phyloP scores from a whole-genome alignment of 2,888 invertebrate species.

The Exocentrus adspersus region DNA sequence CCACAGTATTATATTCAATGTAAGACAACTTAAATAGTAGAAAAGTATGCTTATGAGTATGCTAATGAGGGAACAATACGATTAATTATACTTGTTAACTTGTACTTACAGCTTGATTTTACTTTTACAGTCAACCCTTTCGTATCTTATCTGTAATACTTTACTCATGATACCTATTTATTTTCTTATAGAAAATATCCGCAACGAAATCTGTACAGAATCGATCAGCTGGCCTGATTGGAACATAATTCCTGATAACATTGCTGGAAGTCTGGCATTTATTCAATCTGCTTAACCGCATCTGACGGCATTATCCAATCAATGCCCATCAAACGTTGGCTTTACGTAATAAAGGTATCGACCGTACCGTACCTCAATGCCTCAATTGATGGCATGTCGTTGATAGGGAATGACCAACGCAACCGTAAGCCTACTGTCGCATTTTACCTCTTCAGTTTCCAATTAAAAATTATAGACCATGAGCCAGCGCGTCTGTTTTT shows the following conservation, averaged over 20 bases:
- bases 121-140: too few relatives aligned
- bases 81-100: too few relatives aligned
- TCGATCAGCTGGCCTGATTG: not conserved
- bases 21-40: too few relatives aligned
- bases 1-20: too few relatives aligned
- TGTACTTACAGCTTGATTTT: too few relatives aligned
- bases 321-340: slow-evolving; percentile 48
- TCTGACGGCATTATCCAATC: slow-evolving; percentile 51
- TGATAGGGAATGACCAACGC: slow-evolving; percentile 1
- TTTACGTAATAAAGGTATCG: slow-evolving; percentile 36
- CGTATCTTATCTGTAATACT: too few relatives aligned
- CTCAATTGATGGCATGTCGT: slow-evolving; percentile 30
- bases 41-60: too few relatives aligned
- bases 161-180: too few relatives aligned
- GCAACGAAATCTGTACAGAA: not conserved
- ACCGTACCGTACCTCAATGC: slow-evolving; percentile 26
- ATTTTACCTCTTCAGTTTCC: not conserved
- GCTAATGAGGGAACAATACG: too few relatives aligned
- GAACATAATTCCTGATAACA: slow-evolving; percentile 38
- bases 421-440: not conserved
- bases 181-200: too few relatives aligned
- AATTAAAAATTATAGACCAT: too few relatives aligned
- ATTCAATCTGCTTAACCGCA: slow-evolving; percentile 49
- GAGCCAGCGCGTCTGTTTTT: not conserved
- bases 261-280: slow-evolving; percentile 44